Evolutionary conservation across 2,888 invertebrate species (phyloP), one percentile per base, ranked within the genome.

Genomic region (Pimpla rufipes): DNA sequence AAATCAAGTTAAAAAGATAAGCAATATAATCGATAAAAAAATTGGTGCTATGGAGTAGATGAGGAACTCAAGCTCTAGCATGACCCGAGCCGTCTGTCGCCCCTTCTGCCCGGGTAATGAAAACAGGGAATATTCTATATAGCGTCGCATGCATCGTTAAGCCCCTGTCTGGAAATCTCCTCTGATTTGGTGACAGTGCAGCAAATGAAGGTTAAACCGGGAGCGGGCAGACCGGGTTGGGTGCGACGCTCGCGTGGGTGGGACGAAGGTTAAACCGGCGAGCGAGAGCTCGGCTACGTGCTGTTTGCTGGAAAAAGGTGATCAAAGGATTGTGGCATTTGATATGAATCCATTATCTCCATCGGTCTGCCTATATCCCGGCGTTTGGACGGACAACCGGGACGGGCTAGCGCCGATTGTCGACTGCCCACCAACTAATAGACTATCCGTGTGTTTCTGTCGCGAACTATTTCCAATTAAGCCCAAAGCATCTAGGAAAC

Each of bases 301-400:
- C 68, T 70, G 52, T 74, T 79, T 68, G 64, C 52, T 29, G 40
- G 18, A 70, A 70, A 79, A 70, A 55, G 70, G 82, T 70, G 82
- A 82, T 82, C 74, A 82, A 82, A 82, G 82, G 82, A 82, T 79
- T 82, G 62, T 62, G 64, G 35, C 40, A 75, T 70, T 82, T 79
- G 79, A 82, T 79, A 79, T 64, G 42, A 64, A 82, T 64, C 78
- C 82, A 82, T 82, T 82, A 79, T 79, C 82, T 79, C 50, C 23
- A 6, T 70, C 40, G 55, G 40, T 79, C 37, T 21, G 50, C 40
- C 42, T 45, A 76, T 40, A 59, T 50, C 29, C 29, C 29, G 29
- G 42, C n/a, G n/a, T 71, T 13, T 42, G 50, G 55, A 50, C 45
- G 10, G 29, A 23, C 10, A 35, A 55, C 18, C 68, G n/a, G 70